Conservation (phyloP, 2,797 vertebrate species). For the Xenops minutus region DNA sequence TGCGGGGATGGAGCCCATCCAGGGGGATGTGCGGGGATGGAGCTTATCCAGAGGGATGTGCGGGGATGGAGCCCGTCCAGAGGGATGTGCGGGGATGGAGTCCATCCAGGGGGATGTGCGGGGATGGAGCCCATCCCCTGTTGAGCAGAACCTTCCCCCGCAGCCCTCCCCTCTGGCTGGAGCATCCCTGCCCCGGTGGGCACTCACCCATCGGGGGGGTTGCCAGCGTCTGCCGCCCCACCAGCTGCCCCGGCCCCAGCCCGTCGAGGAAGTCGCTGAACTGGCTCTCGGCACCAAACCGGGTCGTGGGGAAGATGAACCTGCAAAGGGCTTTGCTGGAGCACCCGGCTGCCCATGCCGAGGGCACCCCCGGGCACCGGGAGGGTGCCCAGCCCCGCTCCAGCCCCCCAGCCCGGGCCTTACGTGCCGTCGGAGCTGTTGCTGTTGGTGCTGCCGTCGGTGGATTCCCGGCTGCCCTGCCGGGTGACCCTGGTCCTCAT, state of each 20-base stretch:
- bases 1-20: too few relatives aligned
- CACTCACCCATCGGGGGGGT: constrained; percentile 95
- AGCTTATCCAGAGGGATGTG: too few relatives aligned
- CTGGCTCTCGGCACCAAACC: constrained; percentile 93
- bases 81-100: too few relatives aligned
- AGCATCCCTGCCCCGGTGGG: neutral
- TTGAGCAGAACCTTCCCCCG: neutral
- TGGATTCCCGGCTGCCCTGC: constrained; percentile 96
- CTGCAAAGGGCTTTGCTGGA: neutral
- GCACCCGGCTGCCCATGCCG: fast-evolving
- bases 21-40: neutral
- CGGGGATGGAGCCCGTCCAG: too few relatives aligned
- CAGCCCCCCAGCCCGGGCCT: neutral
- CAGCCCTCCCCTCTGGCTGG: neutral
- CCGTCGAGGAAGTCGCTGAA: constrained; percentile 98
- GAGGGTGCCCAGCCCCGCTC: neutral
- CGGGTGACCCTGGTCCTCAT: constrained; percentile 94
- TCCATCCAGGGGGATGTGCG: too few relatives aligned
- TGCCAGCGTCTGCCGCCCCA: constrained; percentile 94
- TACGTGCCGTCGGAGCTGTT: constrained; percentile 98
- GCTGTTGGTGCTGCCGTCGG: constrained; percentile 96
- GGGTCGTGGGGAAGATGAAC: constrained; percentile 79
- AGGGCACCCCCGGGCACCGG: neutral
- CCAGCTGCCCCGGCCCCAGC: constrained; percentile 94
- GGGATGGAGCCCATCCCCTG: neutral